phyloP scores from a whole-genome alignment of 1,140 invertebrate species.

The Temnothorax curvispinosus region DNA sequence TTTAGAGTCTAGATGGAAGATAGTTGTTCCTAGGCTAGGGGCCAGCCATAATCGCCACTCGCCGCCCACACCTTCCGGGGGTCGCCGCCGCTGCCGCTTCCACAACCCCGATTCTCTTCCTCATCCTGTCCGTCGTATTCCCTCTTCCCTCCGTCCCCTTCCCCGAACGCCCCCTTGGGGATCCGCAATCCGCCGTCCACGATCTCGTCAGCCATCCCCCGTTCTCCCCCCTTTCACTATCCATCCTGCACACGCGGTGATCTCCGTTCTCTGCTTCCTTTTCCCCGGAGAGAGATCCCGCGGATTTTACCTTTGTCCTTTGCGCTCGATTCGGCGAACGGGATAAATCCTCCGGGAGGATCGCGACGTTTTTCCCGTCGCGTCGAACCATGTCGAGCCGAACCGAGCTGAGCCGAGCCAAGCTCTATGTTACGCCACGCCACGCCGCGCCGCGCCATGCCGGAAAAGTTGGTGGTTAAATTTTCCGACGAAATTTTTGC shows the following conservation, averaged over 20 bases:
- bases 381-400: background rate
- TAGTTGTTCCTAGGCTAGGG: slow-evolving; percentile 75
- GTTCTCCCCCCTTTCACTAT: background rate
- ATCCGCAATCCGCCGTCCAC: slow-evolving; percentile 70
- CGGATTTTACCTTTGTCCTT: slow-evolving; percentile 72
- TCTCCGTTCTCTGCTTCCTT: slow-evolving; percentile 19
- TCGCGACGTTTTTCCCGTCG: slow-evolving; percentile 41
- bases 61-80: slow-evolving; percentile 60
- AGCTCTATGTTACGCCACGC: background rate
- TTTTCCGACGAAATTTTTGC: slow-evolving; percentile 51
- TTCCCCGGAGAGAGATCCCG: slow-evolving; percentile 63
- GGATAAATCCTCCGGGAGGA: slow-evolving; percentile 60
- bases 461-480: slow-evolving; percentile 51
- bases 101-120: background rate
- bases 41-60: slow-evolving; percentile 80
- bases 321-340: slow-evolving; percentile 50
- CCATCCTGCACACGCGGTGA: slow-evolving; percentile 1
- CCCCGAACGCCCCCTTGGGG: slow-evolving; percentile 54
- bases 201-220: slow-evolving; percentile 66
- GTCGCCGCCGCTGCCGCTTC: slow-evolving; percentile 14
- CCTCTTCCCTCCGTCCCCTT: background rate
- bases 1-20: slow-evolving; percentile 74
- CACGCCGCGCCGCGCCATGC: background rate
- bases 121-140: background rate
- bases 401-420: background rate